phyloP scores from a whole-genome alignment of 2,797 vertebrate species.

The Anniella stebbinsi region DNA sequence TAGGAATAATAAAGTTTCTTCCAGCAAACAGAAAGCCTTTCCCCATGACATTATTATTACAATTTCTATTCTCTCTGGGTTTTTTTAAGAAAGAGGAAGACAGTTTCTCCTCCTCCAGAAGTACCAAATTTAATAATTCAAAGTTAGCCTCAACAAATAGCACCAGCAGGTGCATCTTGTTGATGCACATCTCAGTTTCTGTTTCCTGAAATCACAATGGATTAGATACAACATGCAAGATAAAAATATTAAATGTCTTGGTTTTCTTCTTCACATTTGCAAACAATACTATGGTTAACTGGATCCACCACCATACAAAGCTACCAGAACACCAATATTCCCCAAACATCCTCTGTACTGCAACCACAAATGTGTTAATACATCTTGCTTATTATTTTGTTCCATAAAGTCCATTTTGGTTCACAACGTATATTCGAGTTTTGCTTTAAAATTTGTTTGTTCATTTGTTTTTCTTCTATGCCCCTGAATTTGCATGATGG shows the following conservation, averaged over 20 bases:
- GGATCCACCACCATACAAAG: constrained; percentile 85
- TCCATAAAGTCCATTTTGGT: constrained; percentile 85
- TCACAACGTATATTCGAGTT: constrained; percentile 80
- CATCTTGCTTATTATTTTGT: constrained; percentile 79
- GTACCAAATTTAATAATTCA: constrained; percentile 82
- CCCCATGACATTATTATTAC: constrained; percentile 66
- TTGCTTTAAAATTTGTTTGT: constrained; percentile 62
- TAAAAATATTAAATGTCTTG: constrained; percentile 75
- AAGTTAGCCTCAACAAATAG: constrained; percentile 84
- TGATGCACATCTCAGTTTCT: constrained; percentile 89
- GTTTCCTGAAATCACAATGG: constrained; percentile 96
- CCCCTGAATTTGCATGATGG: constrained; percentile 88
- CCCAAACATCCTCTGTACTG: constrained; percentile 74
- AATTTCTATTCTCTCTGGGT: constrained; percentile 77
- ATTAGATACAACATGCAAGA: constrained; percentile 85
- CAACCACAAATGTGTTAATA: constrained; percentile 75
- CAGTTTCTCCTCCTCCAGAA: constrained; percentile 60
- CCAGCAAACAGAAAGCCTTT: constrained; percentile 98
- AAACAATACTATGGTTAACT: constrained; percentile 90
- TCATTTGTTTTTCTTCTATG: constrained; percentile 73
- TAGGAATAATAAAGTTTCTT: constrained; percentile 92
- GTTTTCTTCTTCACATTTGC: constrained; percentile 82
- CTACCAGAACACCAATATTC: constrained; percentile 79
- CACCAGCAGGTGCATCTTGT: constrained; percentile 80
- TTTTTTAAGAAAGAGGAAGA: constrained; percentile 65